phyloP scores from a whole-genome alignment of 2,113 vertebrate species.

The Triplophysa siluroides region DNA sequence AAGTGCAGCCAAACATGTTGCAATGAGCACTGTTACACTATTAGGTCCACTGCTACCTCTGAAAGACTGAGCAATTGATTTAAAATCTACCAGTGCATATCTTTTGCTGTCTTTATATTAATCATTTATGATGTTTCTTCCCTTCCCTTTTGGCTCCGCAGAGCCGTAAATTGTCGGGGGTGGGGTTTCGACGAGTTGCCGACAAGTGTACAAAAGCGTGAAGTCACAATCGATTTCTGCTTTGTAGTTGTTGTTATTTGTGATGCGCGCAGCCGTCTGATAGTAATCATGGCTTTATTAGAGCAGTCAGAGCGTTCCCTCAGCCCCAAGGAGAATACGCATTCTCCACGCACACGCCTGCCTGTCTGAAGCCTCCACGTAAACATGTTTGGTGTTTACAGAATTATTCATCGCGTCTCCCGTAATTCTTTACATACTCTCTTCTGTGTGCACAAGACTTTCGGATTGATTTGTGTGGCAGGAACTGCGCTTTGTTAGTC shows the following conservation, averaged over 20 bases:
- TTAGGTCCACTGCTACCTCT: neutral
- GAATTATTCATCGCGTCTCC: slow-evolving; percentile 29
- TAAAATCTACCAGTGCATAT: neutral
- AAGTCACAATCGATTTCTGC: slow-evolving; percentile 37
- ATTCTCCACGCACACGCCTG: neutral
- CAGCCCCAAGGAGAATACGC: slow-evolving; percentile 6
- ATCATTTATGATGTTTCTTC: slow-evolving; percentile 5
- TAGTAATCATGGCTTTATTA: slow-evolving; percentile 39
- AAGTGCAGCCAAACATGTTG: neutral
- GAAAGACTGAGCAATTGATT: neutral
- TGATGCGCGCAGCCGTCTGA: slow-evolving; percentile 2
- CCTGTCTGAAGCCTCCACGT: neutral
- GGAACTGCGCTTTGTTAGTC: neutral
- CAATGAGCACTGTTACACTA: neutral
- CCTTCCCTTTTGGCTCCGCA: neutral
- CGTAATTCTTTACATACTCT: neutral
- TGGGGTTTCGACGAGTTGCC: slow-evolving; percentile 7
- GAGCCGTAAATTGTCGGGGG: slow-evolving; percentile 18
- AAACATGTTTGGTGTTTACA: slow-evolving; percentile 29
- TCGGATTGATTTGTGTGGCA: slow-evolving; percentile 28
- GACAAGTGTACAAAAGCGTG: slow-evolving; percentile 35
- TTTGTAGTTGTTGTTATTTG: slow-evolving; percentile 25
- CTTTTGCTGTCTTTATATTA: slow-evolving; percentile 26
- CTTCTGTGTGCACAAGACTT: neutral
- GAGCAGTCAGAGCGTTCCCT: slow-evolving; percentile 25